A percentile compares a stretch with the other conserved stretches of the same genome.
phyloP scores from a whole-genome alignment of 2,113 vertebrate species.

The Egretta garzetta region DNA sequence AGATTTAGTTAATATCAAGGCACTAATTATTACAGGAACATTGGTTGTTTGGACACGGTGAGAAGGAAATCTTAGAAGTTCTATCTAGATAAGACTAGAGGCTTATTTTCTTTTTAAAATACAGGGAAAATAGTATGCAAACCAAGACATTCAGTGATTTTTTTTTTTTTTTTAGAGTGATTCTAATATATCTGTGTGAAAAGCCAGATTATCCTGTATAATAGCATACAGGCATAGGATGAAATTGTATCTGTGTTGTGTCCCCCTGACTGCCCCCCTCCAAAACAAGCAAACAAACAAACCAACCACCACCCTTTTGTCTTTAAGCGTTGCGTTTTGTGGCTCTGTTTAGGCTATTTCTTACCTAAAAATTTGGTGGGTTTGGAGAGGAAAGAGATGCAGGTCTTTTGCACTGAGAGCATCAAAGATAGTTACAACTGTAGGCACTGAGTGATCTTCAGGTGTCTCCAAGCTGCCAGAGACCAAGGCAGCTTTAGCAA shows the following conservation, averaged over 20 bases:
- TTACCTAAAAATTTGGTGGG: background rate
- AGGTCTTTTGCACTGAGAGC: background rate
- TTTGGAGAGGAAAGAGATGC: background rate
- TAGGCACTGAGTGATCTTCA: background rate
- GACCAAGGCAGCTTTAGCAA: background rate
- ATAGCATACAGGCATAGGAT: background rate
- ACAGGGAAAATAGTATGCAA: background rate
- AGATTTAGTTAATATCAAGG: constrained; percentile 40
- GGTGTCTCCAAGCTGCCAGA: background rate
- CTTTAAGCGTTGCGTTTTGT: background rate
- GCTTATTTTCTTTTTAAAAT: background rate
- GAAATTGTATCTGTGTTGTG: background rate
- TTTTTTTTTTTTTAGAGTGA: background rate
- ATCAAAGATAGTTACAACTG: background rate
- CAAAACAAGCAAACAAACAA: background rate
- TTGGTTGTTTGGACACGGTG: background rate
- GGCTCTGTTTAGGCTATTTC: background rate
- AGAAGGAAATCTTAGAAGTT: background rate
- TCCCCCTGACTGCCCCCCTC: too few species aligned
- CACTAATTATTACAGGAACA: background rate
- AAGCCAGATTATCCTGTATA: background rate
- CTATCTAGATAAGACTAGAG: background rate
- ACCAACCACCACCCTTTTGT: background rate
- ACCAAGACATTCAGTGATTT: background rate
- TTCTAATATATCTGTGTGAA: background rate